Evolutionary conservation across 2,888 invertebrate species (phyloP), one percentile per base, ranked within the genome.

Genomic region (Drosophila infuscata): DNA sequence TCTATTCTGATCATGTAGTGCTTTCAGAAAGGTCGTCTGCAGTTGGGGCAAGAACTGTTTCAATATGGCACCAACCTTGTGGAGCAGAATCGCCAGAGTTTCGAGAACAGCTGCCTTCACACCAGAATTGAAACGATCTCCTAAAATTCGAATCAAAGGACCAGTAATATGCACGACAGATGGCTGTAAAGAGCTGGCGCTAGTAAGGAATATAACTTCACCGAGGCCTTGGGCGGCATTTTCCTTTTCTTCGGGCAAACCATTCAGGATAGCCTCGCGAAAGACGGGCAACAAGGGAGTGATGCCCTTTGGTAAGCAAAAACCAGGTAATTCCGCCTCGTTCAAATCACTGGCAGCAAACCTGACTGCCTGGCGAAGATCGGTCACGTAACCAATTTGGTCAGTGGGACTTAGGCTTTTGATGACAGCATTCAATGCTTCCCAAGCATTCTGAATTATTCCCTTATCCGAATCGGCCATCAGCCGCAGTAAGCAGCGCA

Each of bases 21-120:
- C 97, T 94, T 99, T 99, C 61, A 99, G 95, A 94, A 99, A 99
- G 25, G 99, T 99, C 3, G 99, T 99, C 94, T 99, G 99, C 46
- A 99, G 95, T 94, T 99, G 99, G 3, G 99, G 99, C 89, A 99
- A 94, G 94, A 99, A 99, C 92, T 99, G 99, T 93, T 99, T 99
- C 93, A 99, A 94, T 96, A 98, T 97, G 43, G 96, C 95, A 52
- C 98, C 98, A 75, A 99, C 98, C 95, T 99, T 99, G 38, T 96
- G 96, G 12, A 99, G 94, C n/a, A 99, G 94, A 73, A 97, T 95
- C 0, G 98, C 98, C 32, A 99, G 94, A 0, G 99, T 98, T 92
- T 99, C 98, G 33, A 99, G 94, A 38, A 99, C 98, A 36, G 99
- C 98, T 0, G 98, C 98, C 93, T 99, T 99, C 1, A 99, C 98